Conservation (phyloP, 2,113 vertebrate genomes). For the Bettongia penicillata region DNA sequence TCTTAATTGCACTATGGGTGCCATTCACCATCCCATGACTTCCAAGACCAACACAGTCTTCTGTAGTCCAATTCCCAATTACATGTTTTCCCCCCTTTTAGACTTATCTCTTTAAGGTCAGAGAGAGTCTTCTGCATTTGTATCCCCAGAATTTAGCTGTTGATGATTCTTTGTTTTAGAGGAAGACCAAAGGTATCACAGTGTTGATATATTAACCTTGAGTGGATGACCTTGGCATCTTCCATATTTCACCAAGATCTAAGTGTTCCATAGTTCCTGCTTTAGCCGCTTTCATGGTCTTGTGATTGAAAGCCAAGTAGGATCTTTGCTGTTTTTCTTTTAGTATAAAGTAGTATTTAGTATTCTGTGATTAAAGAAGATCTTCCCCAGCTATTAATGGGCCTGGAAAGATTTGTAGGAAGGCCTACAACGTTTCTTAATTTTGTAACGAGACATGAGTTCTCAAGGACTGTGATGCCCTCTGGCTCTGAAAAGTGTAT, state of each 20-base stretch:
- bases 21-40: background rate
- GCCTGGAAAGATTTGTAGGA: too few relatives aligned
- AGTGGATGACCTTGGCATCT: background rate
- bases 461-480: too few relatives aligned
- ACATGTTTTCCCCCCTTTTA: background rate
- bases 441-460: too few relatives aligned
- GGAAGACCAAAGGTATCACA: background rate
- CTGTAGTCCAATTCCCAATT: background rate
- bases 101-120: background rate
- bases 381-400: too few relatives aligned
- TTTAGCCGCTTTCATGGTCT: background rate
- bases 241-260: background rate
- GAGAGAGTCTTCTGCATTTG: background rate
- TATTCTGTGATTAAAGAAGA: too few relatives aligned
- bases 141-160: background rate
- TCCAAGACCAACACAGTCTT: background rate
- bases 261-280: background rate
- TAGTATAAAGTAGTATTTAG: too few relatives aligned
- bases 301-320: too few relatives aligned
- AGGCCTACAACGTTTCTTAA: too few relatives aligned
- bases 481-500: too few relatives aligned
- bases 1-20: background rate
- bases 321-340: too few relatives aligned
- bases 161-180: background rate
- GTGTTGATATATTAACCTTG: background rate